Evolutionary conservation across 2,113 vertebrate species (phyloP).

Genomic region (Ictidomys tridecemlineatus): DNA sequence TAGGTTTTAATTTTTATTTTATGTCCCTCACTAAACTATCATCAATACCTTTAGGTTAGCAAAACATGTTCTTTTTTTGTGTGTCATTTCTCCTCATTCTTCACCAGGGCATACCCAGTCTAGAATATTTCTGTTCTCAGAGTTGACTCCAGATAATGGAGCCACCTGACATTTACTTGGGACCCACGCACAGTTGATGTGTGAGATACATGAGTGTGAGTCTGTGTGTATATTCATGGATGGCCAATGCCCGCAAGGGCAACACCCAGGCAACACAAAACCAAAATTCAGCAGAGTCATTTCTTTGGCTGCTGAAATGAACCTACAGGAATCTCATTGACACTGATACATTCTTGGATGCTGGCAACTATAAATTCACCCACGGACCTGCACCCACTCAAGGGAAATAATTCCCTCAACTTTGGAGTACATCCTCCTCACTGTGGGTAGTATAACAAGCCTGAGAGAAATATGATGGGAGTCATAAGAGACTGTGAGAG

Average conservation of each 20-base stretch:
- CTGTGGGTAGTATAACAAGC: slow-evolving; percentile 7
- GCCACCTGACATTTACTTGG: neutral
- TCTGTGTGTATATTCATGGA: neutral
- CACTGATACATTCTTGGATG: slow-evolving; percentile 34
- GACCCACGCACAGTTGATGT: accelerated
- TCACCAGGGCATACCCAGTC: neutral
- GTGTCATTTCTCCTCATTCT: neutral
- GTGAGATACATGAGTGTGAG: neutral
- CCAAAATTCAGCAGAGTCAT: slow-evolving; percentile 63
- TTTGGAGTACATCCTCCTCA: slow-evolving; percentile 13
- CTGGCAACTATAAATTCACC: slow-evolving; percentile 56
- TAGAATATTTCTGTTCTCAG: neutral
- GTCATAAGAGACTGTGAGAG: slow-evolving; percentile 50
- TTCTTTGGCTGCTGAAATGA: slow-evolving; percentile 61
- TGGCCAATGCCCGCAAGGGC: neutral
- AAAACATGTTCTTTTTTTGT: neutral
- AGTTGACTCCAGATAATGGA: neutral
- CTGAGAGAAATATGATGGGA: neutral
- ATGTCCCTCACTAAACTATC: neutral
- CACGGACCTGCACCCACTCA: slow-evolving; percentile 34
- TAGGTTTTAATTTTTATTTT: slow-evolving; percentile 7
- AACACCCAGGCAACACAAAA: slow-evolving; percentile 11
- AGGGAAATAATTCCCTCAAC: neutral
- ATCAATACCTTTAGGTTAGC: neutral
- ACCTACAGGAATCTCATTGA: slow-evolving; percentile 62